These are phyloP conservation scores for Meteorus sp. DNA, from an alignment of 1,140 invertebrate species.

Conservation along the genomic window DNA sequence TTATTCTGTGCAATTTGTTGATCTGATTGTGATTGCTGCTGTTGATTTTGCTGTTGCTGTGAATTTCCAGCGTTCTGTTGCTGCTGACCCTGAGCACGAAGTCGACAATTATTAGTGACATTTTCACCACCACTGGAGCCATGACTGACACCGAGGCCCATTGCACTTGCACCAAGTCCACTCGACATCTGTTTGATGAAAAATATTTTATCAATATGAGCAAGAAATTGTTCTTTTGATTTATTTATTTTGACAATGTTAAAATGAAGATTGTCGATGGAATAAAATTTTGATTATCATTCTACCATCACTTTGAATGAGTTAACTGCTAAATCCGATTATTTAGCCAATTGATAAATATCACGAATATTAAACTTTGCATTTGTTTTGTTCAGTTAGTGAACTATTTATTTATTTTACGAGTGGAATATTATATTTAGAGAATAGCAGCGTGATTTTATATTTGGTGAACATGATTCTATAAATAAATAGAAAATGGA, in stretches of 20 bases:
- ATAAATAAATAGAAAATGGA: too few species aligned
- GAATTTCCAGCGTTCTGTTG: slow-evolving; percentile 29
- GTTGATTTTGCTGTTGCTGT: slow-evolving; percentile 31
- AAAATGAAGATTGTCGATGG: too few species aligned
- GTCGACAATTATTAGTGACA: slow-evolving; percentile 47
- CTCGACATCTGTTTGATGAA: slow-evolving; percentile 49
- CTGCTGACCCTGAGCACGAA: slow-evolving; percentile 51
- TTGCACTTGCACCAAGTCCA: slow-evolving; percentile 56
- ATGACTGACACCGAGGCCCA: slow-evolving; percentile 57
- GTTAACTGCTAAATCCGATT: too few species aligned
- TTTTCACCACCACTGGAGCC: slow-evolving; percentile 43
- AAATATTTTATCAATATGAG: too few species aligned
- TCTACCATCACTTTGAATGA: neutral
- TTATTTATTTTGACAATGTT: neutral
- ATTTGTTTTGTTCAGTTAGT: too few species aligned
- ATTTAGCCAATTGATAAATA: too few species aligned
- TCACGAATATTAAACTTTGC: too few species aligned
- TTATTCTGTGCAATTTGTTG: slow-evolving; percentile 32
- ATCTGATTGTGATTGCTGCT: slow-evolving; percentile 35
- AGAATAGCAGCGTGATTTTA: too few species aligned
- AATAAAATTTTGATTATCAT: neutral
- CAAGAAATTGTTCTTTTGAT: too few species aligned
- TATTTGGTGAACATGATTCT: too few species aligned
- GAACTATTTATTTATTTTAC: too few species aligned
- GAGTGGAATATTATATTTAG: too few species aligned